Percentiles rank a stretch among this genome's conserved stretches.
Conservation (phyloP, 2,113 vertebrate species). For the Aegotheles bennettii region DNA sequence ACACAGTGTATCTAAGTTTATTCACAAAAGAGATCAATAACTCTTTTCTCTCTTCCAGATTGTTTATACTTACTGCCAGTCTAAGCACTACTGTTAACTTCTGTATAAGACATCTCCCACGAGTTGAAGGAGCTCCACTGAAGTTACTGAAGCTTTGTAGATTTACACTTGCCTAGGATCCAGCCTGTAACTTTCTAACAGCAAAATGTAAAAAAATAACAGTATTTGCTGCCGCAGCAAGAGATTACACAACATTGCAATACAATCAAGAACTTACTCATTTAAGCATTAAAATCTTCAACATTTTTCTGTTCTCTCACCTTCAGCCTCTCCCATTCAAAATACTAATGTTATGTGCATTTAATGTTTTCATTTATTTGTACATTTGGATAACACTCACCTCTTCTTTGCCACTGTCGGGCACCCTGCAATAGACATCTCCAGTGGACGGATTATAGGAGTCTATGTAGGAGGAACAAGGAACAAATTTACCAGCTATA, state of each 20-base stretch:
- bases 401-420: conserved; percentile 88
- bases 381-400: conserved; percentile 66
- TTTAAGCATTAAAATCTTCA: neutral
- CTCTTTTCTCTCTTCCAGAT: neutral
- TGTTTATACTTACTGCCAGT: neutral
- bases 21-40: neutral
- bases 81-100: neutral
- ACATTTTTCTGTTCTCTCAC: neutral
- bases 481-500: conserved; percentile 86
- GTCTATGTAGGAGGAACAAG: conserved; percentile 82
- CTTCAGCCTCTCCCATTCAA: neutral
- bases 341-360: neutral
- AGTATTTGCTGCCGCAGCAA: neutral
- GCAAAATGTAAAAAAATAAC: neutral
- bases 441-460: conserved; percentile 89
- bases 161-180: neutral
- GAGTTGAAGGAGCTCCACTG: neutral
- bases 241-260: neutral
- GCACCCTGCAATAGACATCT: conserved; percentile 88
- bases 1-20: neutral
- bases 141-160: neutral
- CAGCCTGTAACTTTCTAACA: neutral
- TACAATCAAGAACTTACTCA: neutral
- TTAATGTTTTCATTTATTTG: neutral
- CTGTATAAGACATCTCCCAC: neutral